These are phyloP conservation scores for Enteromius paludinosus DNA, from an alignment of 2,797 vertebrate species.

Conservation along the genomic window DNA sequence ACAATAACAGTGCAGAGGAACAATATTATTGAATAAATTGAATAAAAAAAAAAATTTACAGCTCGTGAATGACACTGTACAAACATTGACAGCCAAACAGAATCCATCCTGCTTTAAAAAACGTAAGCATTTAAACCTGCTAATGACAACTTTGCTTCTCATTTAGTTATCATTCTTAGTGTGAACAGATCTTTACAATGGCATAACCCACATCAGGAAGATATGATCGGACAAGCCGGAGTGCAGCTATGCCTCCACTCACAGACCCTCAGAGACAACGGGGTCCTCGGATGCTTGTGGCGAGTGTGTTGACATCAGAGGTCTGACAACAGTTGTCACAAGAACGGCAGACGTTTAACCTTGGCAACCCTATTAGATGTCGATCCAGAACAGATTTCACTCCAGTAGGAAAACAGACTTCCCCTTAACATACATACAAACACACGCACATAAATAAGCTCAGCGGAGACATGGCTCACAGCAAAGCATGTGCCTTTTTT, in stretches of 20 bases:
- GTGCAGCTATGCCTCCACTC: background rate
- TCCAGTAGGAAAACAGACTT: conserved; percentile 43
- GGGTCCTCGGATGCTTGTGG: background rate
- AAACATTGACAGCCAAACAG: background rate
- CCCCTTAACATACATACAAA: conserved; percentile 51
- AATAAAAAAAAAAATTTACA: no score
- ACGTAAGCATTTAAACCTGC: background rate
- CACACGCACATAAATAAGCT: conserved; percentile 16
- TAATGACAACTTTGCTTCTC: background rate
- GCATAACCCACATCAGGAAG: background rate
- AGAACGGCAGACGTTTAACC: conserved; percentile 72
- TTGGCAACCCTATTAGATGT: conserved; percentile 66
- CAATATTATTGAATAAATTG: background rate
- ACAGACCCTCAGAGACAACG: background rate
- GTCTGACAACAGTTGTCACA: conserved; percentile 73
- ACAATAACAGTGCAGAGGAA: background rate
- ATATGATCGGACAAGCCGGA: background rate
- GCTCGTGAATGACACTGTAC: background rate
- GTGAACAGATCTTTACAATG: background rate
- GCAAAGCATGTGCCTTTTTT: conserved; percentile 53
- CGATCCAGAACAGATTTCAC: conserved; percentile 49
- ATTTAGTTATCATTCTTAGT: background rate
- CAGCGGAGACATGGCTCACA: conserved; percentile 17
- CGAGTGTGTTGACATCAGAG: conserved; percentile 65
- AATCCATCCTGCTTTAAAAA: background rate